These are phyloP conservation scores for Gallinago paraguaiae DNA, from an alignment of 2,113 vertebrate species.

Conservation along the genomic window DNA sequence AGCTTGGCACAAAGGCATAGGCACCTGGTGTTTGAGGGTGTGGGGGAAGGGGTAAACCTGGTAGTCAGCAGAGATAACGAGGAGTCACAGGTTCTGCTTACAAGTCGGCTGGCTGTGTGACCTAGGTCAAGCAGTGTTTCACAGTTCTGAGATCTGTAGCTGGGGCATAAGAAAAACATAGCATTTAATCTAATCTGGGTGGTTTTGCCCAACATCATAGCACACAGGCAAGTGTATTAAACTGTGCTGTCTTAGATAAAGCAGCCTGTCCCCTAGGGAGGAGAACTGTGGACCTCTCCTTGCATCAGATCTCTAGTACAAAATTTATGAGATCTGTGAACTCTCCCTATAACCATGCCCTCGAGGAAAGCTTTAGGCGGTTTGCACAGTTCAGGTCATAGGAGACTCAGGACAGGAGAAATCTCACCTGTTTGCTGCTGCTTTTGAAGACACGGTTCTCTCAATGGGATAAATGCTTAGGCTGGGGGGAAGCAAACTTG, in stretches of 20 bases:
- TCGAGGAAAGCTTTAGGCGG: neutral
- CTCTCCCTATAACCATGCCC: neutral
- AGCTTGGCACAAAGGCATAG: neutral
- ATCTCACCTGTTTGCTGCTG: neutral
- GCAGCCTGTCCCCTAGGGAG: neutral
- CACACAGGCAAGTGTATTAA: neutral
- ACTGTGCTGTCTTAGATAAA: neutral
- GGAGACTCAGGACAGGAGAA: neutral
- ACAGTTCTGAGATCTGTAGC: neutral
- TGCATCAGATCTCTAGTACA: neutral
- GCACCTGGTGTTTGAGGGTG: neutral
- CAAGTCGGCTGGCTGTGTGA: neutral
- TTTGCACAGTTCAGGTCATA: neutral
- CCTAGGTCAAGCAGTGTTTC: neutral
- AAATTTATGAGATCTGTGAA: neutral
- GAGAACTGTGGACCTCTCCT: neutral
- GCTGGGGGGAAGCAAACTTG: neutral
- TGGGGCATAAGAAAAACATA: neutral
- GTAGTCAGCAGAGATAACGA: neutral
- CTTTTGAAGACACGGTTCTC: neutral
- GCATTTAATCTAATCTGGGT: neutral
- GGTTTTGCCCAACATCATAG: neutral
- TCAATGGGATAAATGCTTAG: neutral
- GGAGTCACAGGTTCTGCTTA: neutral
- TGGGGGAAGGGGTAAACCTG: neutral